These are phyloP conservation scores for Andricus curvator DNA, from an alignment of 2,888 invertebrate genomes.

Conservation along the genomic window DNA sequence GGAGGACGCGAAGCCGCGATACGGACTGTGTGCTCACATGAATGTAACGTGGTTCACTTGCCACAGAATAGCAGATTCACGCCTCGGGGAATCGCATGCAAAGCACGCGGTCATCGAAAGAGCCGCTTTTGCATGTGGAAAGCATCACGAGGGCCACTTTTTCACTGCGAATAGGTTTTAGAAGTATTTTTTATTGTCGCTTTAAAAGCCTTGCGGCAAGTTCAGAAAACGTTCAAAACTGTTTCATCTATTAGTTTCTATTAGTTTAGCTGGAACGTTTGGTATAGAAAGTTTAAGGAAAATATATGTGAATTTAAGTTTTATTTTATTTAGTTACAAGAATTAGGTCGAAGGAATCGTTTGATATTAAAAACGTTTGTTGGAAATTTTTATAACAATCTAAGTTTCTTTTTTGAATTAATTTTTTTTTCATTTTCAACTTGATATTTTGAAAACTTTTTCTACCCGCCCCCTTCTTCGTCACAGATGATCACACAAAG, in stretches of 20 bases:
- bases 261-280: no score
- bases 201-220: background rate
- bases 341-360: no score
- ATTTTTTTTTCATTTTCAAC: no score
- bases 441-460: no score
- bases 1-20: constrained; percentile 27
- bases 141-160: constrained; percentile 2
- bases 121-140: background rate
- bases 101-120: constrained; percentile 39
- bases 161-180: constrained; percentile 9
- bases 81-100: constrained; percentile 43
- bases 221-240: background rate
- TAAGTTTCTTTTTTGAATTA: no score
- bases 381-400: no score
- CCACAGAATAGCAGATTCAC: constrained; percentile 45
- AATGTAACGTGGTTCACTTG: constrained; percentile 28
- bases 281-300: no score
- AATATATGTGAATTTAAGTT: no score
- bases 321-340: no score
- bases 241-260: background rate
- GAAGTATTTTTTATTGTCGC: background rate
- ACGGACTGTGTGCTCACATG: constrained; percentile 15
- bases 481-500: no score
- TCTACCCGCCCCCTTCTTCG: no score
- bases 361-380: no score